Base-by-base conservation (phyloP, 1,140 invertebrate species). In the Diplogasteroides magnus region DNA sequence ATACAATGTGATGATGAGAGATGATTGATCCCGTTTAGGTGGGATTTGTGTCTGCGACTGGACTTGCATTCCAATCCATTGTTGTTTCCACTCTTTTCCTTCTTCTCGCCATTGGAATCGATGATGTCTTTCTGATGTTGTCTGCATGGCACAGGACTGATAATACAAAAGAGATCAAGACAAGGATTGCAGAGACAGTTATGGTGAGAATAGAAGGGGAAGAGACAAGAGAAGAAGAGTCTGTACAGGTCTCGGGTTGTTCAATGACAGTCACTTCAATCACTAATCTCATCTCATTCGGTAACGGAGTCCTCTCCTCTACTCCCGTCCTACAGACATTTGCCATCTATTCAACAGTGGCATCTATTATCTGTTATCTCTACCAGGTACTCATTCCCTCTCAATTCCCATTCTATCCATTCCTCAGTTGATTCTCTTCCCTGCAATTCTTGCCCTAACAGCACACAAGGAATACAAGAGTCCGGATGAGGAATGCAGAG, bases 231-330 rank as follows among this genome's bases (percentile, higher is more conserved):
- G n/a, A n/a, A n/a, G n/a, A n/a, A n/a, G n/a, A n/a, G n/a, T n/a
- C 19, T 19, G 6, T 48, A 48, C 37, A 90, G 63, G 91, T 94
- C 82, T 92, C 93, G 15, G 93, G 93, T 0, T 92, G 96, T 19
- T 96, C 93, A 1, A 94, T 97, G 66, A 96, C 93, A 29, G 95
- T 97, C 69, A 97, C 94, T 0, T 94, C 70, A 25, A 60, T 72
- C 3, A 72, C 70, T 2, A 72, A 72, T 64, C 31, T 95, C 86
- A 88, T 96, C 70, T 94, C 91, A n/a, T 95, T 97, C 84, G 91
- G 90, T 83, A 94, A 96, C 64, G 94, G 94, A 14, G 90, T 93
- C 73, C 89, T 93, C 73, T 94, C 91, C 55, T 91, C 92, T 0
- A 97, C 96, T 78, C 92, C 91, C 27, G 72, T 72, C 13, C 91